A percentile compares a stretch with the other conserved stretches of the same genome.
Conservation (phyloP, 1,140 invertebrate species). For the Doryteuthis pealeii region DNA sequence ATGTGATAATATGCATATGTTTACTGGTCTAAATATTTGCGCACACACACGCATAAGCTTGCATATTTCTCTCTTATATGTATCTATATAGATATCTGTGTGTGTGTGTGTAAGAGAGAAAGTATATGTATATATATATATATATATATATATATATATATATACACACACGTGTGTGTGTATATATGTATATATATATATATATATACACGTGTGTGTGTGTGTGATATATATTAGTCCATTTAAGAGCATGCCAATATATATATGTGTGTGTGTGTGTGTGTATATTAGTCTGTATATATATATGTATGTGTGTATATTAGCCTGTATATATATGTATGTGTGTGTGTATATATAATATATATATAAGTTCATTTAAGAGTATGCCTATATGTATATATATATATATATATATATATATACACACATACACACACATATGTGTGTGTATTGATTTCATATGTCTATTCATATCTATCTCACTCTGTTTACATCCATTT, state of each 20-base stretch:
- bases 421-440: not conserved
- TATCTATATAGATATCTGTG: not conserved
- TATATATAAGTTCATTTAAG: not conserved
- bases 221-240: too few relatives aligned
- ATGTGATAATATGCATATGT: not conserved
- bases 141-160: not conserved
- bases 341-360: not conserved
- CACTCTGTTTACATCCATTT: not conserved
- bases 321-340: not conserved
- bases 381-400: not conserved
- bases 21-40: not conserved
- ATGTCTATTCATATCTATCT: not conserved
- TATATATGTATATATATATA: not conserved
- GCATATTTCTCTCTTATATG: not conserved
- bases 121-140: not conserved
- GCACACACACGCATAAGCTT: not conserved
- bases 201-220: not conserved
- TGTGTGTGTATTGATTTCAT: not conserved
- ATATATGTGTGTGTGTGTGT: not conserved
- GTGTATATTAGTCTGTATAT: not conserved
- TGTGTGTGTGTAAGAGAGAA: not conserved
- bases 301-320: not conserved
- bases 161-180: not conserved
- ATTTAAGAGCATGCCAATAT: not conserved
- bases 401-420: constrained; percentile 4